Evolutionary conservation across 2,888 invertebrate genomes (phyloP).

Genomic region (Desoria tigrina): DNA sequence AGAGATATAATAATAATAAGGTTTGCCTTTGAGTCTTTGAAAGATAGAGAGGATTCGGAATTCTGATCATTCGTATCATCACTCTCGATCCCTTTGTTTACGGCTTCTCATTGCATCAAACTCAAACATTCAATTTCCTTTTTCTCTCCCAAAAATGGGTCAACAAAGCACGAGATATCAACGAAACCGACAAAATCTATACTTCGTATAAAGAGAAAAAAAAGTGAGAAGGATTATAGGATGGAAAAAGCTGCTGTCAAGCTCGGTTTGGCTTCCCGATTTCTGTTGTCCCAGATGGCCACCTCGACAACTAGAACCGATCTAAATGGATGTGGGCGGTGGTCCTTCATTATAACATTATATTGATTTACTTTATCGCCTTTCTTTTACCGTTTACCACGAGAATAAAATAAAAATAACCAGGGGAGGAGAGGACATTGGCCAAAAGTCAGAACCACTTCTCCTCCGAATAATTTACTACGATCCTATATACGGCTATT

Average conservation of each 20-base stretch:
- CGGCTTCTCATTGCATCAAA: conserved; percentile 15
- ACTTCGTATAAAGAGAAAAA: not conserved
- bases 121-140: conserved; percentile 19
- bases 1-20: no score
- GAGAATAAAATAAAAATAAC: no score
- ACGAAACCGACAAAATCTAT: no score
- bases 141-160: conserved; percentile 12
- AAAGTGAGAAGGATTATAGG: conserved; percentile 9
- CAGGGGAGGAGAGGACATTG: no score
- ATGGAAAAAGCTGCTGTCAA: conserved; percentile 14
- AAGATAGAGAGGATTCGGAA: no score
- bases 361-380: conserved; percentile 17
- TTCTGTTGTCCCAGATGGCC: conserved; percentile 23
- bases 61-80: no score
- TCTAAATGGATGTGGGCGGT: conserved; percentile 14
- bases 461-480: no score
- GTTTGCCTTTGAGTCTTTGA: no score
- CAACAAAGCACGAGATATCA: not conserved
- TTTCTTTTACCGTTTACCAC: not conserved
- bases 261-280: not conserved
- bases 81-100: no score
- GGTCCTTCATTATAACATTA: conserved; percentile 13
- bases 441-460: no score
- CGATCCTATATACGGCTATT: no score
- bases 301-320: not conserved